phyloP scores from a whole-genome alignment of 2,797 vertebrate genomes.

The Melanotaenia parkinsoni region DNA sequence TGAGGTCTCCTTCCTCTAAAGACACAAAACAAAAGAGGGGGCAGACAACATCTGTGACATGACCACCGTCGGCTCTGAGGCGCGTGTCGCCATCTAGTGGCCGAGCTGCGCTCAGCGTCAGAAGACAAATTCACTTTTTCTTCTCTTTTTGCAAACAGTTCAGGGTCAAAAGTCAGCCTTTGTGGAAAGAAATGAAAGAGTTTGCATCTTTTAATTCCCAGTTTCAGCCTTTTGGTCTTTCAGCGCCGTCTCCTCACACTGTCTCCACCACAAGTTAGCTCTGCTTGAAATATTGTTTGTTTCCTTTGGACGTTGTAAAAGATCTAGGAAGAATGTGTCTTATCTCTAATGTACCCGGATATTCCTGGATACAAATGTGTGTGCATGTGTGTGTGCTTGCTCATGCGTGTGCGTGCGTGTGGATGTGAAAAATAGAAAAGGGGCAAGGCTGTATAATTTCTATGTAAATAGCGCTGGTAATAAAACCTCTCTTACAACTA shows the following conservation, averaged over 20 bases:
- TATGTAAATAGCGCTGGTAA: conserved; percentile 86
- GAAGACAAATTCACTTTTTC: conserved; percentile 51
- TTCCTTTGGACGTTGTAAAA: conserved; percentile 57
- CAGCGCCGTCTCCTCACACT: conserved; percentile 6
- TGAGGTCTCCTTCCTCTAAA: conserved; percentile 86
- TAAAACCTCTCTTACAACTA: conserved; percentile 84
- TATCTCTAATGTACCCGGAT: conserved; percentile 60
- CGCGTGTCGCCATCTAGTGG: conserved; percentile 78
- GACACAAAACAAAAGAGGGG: conserved; percentile 81
- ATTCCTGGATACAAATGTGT: conserved; percentile 56
- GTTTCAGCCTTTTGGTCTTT: background rate
- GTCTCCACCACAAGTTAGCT: conserved; percentile 17
- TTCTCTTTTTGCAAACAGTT: conserved; percentile 73
- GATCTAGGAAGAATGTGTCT: conserved; percentile 64
- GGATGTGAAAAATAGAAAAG: conserved; percentile 15
- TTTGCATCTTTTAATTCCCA: background rate
- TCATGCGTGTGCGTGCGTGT: conserved; percentile 18
- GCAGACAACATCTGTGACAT: conserved; percentile 86
- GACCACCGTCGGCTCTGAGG: conserved; percentile 56
- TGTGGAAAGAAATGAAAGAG: background rate
- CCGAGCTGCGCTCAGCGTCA: background rate
- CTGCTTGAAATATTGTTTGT: conserved; percentile 52
- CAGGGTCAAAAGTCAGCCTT: conserved; percentile 39
- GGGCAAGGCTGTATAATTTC: conserved; percentile 80
- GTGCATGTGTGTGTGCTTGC: background rate